Percentiles rank a stretch among this genome's conserved stretches.
Conservation (phyloP, 2,797 vertebrate genomes). For the Brotula barbata region DNA sequence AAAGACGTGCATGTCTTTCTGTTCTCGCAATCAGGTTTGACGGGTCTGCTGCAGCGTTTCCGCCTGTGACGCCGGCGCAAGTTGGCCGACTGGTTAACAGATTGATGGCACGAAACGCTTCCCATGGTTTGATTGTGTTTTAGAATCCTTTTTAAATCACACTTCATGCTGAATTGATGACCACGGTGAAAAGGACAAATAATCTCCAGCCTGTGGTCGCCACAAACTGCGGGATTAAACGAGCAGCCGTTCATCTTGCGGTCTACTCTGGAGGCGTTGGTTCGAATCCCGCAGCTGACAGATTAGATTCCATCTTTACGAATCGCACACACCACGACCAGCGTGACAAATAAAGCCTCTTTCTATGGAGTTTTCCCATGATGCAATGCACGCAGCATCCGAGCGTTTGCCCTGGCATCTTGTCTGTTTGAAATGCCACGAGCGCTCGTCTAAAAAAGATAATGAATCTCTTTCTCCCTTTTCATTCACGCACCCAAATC, state of each 20-base stretch:
- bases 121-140: conserved; percentile 18
- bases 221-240: too few species aligned
- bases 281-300: too few species aligned
- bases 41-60: conserved; percentile 41
- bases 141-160: background rate
- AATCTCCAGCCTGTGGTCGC: too few species aligned
- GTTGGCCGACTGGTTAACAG: conserved; percentile 25
- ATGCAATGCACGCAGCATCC: conserved; percentile 10
- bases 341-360: too few species aligned
- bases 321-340: too few species aligned
- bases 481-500: background rate
- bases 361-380: conserved; percentile 1
- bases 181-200: background rate
- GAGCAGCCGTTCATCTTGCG: too few species aligned
- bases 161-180: background rate
- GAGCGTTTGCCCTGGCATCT: background rate
- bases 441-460: conserved; percentile 8
- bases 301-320: too few species aligned
- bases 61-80: conserved; percentile 22
- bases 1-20: conserved; percentile 3
- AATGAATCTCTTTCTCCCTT: conserved; percentile 11
- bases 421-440: background rate
- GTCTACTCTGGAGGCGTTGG: too few species aligned
- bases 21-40: conserved; percentile 63
- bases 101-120: conserved; percentile 27